Evolutionary conservation across 2,888 invertebrate genomes (phyloP).

Genomic region (Cantharis lateralis): DNA sequence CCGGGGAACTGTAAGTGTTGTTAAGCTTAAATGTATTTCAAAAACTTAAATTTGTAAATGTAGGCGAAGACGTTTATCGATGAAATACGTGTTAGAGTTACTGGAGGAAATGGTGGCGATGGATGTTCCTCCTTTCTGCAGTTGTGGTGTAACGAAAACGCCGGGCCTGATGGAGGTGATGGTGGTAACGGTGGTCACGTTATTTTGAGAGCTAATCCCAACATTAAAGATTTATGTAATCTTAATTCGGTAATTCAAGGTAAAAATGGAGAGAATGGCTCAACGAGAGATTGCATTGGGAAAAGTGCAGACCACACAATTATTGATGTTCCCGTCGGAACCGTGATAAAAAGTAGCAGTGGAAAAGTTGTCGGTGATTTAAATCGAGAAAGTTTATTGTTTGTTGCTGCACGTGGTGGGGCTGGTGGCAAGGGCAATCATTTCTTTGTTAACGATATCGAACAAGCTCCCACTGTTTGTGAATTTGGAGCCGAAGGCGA

Average conservation of each 20-base stretch:
- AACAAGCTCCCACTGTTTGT: conserved; percentile 81
- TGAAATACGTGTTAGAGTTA: conserved; percentile 63
- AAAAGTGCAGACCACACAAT: conserved; percentile 75
- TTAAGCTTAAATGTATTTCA: neutral
- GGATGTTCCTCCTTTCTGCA: conserved; percentile 88
- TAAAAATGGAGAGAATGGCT: conserved; percentile 73
- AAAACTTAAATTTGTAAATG: neutral
- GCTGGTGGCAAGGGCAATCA: conserved; percentile 95
- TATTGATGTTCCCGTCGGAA: conserved; percentile 82
- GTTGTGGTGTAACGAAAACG: conserved; percentile 81
- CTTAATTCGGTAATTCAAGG: conserved; percentile 66
- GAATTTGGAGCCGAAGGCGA: conserved; percentile 91
- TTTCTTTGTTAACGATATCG: conserved; percentile 81
- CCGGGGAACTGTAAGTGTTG: conserved; percentile 50
- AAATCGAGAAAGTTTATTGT: conserved; percentile 71
- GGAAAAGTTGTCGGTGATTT: conserved; percentile 73
- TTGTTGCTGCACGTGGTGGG: conserved; percentile 93
- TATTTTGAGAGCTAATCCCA: conserved; percentile 73
- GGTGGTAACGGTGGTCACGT: conserved; percentile 97
- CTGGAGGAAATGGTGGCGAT: conserved; percentile 90
- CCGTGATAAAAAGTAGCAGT: conserved; percentile 65
- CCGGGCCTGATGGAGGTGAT: conserved; percentile 95
- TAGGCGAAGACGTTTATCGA: conserved; percentile 71
- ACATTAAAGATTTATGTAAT: conserved; percentile 73
- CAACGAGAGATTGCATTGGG: conserved; percentile 78